Evolutionary conservation across 2,888 invertebrate genomes (phyloP), one percentile per base, ranked within the genome.

Genomic region (Coleophora deauratella): DNA sequence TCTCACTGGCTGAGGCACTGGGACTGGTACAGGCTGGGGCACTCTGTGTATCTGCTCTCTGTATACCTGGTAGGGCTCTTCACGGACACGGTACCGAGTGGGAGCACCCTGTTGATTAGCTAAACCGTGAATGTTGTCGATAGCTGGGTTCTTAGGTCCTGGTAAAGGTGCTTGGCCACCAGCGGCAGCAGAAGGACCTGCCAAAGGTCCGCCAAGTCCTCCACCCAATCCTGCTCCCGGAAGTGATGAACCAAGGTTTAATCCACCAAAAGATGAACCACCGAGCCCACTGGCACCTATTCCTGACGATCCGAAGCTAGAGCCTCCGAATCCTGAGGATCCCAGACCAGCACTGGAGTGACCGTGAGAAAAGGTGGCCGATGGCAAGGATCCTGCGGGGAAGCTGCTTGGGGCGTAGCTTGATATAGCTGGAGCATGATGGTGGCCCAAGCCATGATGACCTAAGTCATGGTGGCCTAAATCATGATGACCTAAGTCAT

Each of bases 21-120:
- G 85, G 1, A 87, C 81, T 0, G 87, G 86, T 12, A 86, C 78
- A 1, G 88, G 88, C 50, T 88, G 81, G 1, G 89, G 88, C 35
- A 89, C 87, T 42, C 78, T 81, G 59, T 89, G 88, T 2, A 87
- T 87, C 10, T 82, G 78, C 37, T 85, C 77, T 45, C 74, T 73
- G 40, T 66, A 52, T 3, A 86, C 81, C 46, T 84, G 72, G 65
- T 74, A 82, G 11, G 69, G 65, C 52, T 81, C 80, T 15, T 85
- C 84, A 13, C 75, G 73, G 10, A 79, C 61, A 35, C 70, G 68
- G 63, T 84, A 85, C 27, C 67, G 71, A 13, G 71, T 79, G 0
- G 77, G 78, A 11, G 81, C 85, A 31, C 84, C 84, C 39, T 82
- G 67, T 44, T 45, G 68, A 57, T 72, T 77, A 33, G 85, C 84